Base-by-base conservation (phyloP, 2,113 vertebrate genomes). In the Calyptomena viridis region DNA sequence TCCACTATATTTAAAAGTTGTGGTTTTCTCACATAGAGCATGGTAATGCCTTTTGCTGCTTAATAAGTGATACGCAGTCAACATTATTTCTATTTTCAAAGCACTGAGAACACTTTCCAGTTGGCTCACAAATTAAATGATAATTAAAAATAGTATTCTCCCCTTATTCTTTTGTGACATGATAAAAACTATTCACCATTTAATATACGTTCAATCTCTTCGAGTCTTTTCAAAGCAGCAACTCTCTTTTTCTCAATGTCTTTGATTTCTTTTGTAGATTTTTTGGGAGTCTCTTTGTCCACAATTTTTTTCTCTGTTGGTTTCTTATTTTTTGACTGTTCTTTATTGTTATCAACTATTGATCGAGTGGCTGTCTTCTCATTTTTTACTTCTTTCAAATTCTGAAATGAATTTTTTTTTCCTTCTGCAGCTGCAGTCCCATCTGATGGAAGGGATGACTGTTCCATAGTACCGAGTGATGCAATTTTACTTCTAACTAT, bases 201-300 rank as follows among this genome's bases (percentile, higher is more conserved):
- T 96, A 99, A 98, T 97, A 99, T 99, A 95, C 99, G 99, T 94
- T 99, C 99, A 94, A 99, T 99, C 97, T 99, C 99, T 97, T 99
- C 99, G 37, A 99, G 98, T 98, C 99, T 99, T 98, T 99, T 99
- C 95, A 99, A 97, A 96, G 99, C 99, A 72, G 99, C 99, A 67
- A 98, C 99, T 91, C 99, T 97, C 98, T 99, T 99, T 94, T 99
- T 98, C 94, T 99, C 99, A 95, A 99, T 99, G 94, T 99, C 99
- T 98, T 98, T 99, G 91, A 99, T 98, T 96, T 99, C 99, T 97
- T 99, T 98, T 90, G 98, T 97, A 96, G 99, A 99, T 97, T 99
- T 99, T 88, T 97, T 97, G 78, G 98, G 97, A 95, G 95, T 98
- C 92, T 98, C 98, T 98, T 98, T 98, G 84, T 98, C 98, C 85